Evolutionary conservation across 1,140 invertebrate genomes (phyloP).

Genomic region (Diplogasteroides magnus): DNA sequence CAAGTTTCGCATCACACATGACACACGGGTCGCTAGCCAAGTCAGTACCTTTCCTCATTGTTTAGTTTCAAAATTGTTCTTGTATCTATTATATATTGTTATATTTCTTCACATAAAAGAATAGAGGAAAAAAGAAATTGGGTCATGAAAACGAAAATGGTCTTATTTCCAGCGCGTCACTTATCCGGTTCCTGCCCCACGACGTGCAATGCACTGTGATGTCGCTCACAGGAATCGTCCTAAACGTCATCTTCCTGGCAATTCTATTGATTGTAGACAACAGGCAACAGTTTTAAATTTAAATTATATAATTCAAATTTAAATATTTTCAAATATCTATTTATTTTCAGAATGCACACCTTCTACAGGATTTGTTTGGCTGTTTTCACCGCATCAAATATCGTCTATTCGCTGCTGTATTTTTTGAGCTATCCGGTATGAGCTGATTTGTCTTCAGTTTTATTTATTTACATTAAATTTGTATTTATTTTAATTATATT

Average conservation of each 20-base stretch:
- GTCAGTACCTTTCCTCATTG: too few species aligned
- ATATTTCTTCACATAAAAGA: too few species aligned
- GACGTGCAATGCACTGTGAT: too few species aligned
- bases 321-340: neutral
- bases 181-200: too few species aligned
- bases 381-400: neutral
- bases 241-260: neutral
- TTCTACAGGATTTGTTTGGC: neutral
- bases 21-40: too few species aligned
- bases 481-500: neutral
- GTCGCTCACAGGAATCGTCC: neutral
- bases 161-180: too few species aligned
- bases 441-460: too few species aligned
- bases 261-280: neutral
- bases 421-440: neutral
- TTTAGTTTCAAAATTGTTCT: too few species aligned
- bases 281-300: neutral
- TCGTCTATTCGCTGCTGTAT: neutral
- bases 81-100: too few species aligned
- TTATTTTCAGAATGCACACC: neutral
- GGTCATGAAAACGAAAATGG: too few species aligned
- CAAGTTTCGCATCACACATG: too few species aligned
- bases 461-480: neutral
- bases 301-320: neutral
- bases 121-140: too few species aligned